These are phyloP conservation scores for Hypomesus transpacificus DNA, from an alignment of 2,113 vertebrate genomes.

Conservation along the genomic window DNA sequence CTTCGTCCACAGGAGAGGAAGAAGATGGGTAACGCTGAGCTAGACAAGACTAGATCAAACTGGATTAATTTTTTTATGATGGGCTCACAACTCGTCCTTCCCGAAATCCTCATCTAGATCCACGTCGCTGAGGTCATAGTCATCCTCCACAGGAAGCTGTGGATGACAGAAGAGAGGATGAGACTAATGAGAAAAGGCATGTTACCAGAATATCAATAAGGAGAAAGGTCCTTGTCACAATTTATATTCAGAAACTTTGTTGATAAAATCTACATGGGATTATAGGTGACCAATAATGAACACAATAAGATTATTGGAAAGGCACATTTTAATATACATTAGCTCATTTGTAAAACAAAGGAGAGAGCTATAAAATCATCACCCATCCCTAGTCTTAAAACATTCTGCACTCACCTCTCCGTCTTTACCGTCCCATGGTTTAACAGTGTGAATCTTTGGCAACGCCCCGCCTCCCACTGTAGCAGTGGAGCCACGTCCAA, in stretches of 20 bases:
- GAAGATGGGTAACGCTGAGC: constrained; percentile 36
- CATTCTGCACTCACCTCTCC: constrained; percentile 80
- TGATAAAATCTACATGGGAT: too few relatives aligned
- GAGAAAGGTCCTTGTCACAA: too few relatives aligned
- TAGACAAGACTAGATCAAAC: constrained; percentile 5
- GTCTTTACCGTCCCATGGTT: constrained; percentile 93
- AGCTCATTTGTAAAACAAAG: too few relatives aligned
- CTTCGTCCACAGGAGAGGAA: constrained; percentile 64
- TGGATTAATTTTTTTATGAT: constrained; percentile 20
- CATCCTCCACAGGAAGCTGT: constrained; percentile 91
- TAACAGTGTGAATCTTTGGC: constrained; percentile 79
- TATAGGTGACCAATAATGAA: too few relatives aligned
- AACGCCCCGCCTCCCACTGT: constrained; percentile 82
- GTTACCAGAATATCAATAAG: too few relatives aligned
- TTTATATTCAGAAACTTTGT: too few relatives aligned
- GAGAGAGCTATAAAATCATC: too few relatives aligned
- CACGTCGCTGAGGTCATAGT: constrained; percentile 93
- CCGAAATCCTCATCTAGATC: constrained; percentile 81
- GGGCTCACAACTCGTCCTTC: constrained; percentile 81
- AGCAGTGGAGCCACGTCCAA: constrained; percentile 90
- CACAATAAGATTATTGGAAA: too few relatives aligned
- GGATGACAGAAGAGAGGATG: neutral
- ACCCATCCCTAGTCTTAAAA: neutral
- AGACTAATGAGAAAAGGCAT: neutral
- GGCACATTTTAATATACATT: too few relatives aligned